These are phyloP conservation scores for Serranochromis macrocephalus DNA, from an alignment of 2,113 vertebrate species.

Conservation along the genomic window DNA sequence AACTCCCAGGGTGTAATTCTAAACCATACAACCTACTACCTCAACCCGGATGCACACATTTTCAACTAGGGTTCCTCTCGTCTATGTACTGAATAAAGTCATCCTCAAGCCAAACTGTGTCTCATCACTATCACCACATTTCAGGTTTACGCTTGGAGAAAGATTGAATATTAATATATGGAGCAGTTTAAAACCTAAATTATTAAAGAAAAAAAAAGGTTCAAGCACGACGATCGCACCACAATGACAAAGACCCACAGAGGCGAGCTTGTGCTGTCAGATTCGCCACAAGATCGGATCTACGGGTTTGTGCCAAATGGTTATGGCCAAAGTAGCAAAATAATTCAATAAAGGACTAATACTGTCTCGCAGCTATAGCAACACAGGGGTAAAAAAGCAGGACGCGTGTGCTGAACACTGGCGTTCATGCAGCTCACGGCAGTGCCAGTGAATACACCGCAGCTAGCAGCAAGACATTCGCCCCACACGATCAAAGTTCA, in stretches of 20 bases:
- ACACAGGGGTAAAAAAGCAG: background rate
- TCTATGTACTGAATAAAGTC: background rate
- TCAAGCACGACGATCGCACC: slow-evolving; percentile 70
- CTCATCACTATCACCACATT: background rate
- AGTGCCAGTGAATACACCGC: background rate
- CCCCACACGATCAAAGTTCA: background rate
- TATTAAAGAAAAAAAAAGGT: background rate
- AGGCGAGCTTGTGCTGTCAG: slow-evolving; percentile 93
- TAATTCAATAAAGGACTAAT: background rate
- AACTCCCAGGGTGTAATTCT: slow-evolving; percentile 99
- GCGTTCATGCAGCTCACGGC: background rate
- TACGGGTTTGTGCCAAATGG: slow-evolving; percentile 99
- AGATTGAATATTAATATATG: background rate
- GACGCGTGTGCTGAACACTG: background rate
- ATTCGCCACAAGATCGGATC: slow-evolving; percentile 99
- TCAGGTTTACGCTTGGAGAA: background rate
- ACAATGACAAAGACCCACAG: slow-evolving; percentile 98
- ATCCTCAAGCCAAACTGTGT: background rate
- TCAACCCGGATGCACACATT: slow-evolving; percentile 99
- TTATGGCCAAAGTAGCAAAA: slow-evolving; percentile 61
- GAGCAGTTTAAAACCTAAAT: background rate
- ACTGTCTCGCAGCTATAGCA: background rate
- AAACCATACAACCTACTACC: slow-evolving; percentile 99
- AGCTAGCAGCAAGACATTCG: background rate
- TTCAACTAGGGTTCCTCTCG: slow-evolving; percentile 52